Base-by-base conservation (phyloP, 2,888 invertebrate genomes). In the Bellardia bayeri region DNA sequence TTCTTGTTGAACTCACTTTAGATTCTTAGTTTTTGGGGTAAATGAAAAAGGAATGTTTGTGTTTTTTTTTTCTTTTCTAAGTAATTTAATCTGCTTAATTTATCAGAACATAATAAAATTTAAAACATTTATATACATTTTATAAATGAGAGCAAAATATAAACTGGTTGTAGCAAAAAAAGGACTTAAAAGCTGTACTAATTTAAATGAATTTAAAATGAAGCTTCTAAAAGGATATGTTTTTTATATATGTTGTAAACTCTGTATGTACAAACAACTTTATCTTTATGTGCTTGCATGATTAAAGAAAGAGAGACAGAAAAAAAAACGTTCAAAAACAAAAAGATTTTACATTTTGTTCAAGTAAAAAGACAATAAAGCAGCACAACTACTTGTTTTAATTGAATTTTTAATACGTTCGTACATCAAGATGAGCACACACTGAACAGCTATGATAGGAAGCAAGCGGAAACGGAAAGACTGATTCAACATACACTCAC, bases 391-490 rank as follows among this genome's bases (percentile, higher is more conserved):
- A 58, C 14, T 82, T 74, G 45, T 68, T 72, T 51, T 78, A 86
- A 86, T 74, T 82, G 86, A 86, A 86, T 82, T 86, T 82, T 75
- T 74, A 80, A 80, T 68, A 74, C 68, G 14, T 71, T 78, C 49
- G 16, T 68, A 40, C 40, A 40, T 64, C 66, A 71, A 16, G 14
- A 51, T 69, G 37, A 37, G 33, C 61, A 56, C 78, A 68, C 45
- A 40, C 40, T 71, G 16, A 68, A 1, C 16, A 37, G 66, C 14
- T 42, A 61, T 14, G 16, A 58, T 6, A 71, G 13, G 8, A 64
- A 72, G 13, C 30, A 33, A 30, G 11, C 37, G 33, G 16, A 58
- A 42, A 68, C 23, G 14, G n/a, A 51, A 56, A 42, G n/a, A 40
- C 42, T 64, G 13, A 66, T 16, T 33, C 23, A 30, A 64, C 76